Base-by-base conservation (phyloP, 2,888 invertebrate genomes). In the Drosophila pegasa region DNA sequence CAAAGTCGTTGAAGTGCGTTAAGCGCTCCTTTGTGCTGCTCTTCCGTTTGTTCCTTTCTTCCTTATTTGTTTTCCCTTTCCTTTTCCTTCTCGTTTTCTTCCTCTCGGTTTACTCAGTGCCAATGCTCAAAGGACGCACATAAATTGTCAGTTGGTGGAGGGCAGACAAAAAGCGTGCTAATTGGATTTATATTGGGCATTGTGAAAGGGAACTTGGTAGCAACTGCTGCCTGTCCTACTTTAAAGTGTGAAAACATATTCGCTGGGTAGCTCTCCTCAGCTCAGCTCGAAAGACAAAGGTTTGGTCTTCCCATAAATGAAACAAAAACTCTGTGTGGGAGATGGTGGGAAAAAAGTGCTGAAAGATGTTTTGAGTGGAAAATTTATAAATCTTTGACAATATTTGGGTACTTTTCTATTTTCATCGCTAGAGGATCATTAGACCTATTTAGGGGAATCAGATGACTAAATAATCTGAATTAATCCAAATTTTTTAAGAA, bases 121-220 rank as follows among this genome's bases (percentile, higher is more conserved):
- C 18, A 25, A 25, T 20, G n/a, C 33, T 35, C 45, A 6, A 31
- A 29, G 38, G 40, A 38, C 59, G 52, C 40, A 41, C 50, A 51
- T 66, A 66, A 77, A 77, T 55, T 72, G 62, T 55, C 57, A 54
- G 73, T 56, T 62, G 57, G 50, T 45, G 51, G 51, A 31, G 64
- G 60, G 37, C 69, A 66, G 66, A 88, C 83, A 84, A 88, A 88
- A 84, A 81, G 81, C 87, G 85, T 88, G 85, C 87, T 88, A 84
- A 84, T 84, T 84, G 87, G 83, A 88, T 75, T 83, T 88, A 88
- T 77, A 88, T 87, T 87, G 81, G 75, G 66, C 35, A 56, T 38
- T 48, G 22, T 37, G 35, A 56, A 38, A 56, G 51, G 51, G 9
- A 73, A 57, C 58, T 71, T 61, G 76, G 80, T 66, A 76, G 71